phyloP scores from a whole-genome alignment of 1,140 invertebrate species.

The Zaprionus nigranus region DNA sequence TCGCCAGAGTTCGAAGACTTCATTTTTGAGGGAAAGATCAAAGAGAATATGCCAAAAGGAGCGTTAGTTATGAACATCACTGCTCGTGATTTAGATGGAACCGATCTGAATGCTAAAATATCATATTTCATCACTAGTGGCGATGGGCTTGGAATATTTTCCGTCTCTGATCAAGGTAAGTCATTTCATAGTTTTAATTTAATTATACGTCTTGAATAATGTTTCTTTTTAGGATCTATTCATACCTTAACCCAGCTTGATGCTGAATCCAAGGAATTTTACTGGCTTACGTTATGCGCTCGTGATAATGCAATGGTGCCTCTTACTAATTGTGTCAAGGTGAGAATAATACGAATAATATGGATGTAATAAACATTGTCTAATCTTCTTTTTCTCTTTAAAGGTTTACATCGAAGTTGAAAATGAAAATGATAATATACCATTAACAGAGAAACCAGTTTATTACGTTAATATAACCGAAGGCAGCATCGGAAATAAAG shows the following conservation, averaged over 20 bases:
- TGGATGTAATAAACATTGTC: not conserved
- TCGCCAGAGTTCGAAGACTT: slow-evolving; percentile 94
- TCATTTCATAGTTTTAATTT: not conserved
- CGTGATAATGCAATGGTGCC: slow-evolving; percentile 95
- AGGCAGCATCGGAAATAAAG: slow-evolving; percentile 91
- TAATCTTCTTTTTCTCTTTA: not conserved
- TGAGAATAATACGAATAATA: slow-evolving; percentile 82
- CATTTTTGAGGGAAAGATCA: slow-evolving; percentile 89
- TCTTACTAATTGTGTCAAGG: slow-evolving; percentile 91
- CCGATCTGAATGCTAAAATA: slow-evolving; percentile 91
- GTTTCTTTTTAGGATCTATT: slow-evolving; percentile 90
- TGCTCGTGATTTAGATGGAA: slow-evolving; percentile 92
- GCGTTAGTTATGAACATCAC: slow-evolving; percentile 91
- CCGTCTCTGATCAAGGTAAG: slow-evolving; percentile 95
- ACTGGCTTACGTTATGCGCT: slow-evolving; percentile 97
- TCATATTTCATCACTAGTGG: slow-evolving; percentile 95
- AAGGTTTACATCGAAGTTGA: slow-evolving; percentile 95
- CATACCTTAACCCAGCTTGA: slow-evolving; percentile 93
- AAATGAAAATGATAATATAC: slow-evolving; percentile 97
- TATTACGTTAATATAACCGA: slow-evolving; percentile 94
- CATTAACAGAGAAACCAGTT: slow-evolving; percentile 93
- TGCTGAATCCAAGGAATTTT: slow-evolving; percentile 93
- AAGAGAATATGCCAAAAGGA: slow-evolving; percentile 91
- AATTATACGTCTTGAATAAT: not conserved
- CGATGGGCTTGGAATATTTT: slow-evolving; percentile 95